phyloP scores from a whole-genome alignment of 2,113 vertebrate genomes.

The Vulpes vulpes region DNA sequence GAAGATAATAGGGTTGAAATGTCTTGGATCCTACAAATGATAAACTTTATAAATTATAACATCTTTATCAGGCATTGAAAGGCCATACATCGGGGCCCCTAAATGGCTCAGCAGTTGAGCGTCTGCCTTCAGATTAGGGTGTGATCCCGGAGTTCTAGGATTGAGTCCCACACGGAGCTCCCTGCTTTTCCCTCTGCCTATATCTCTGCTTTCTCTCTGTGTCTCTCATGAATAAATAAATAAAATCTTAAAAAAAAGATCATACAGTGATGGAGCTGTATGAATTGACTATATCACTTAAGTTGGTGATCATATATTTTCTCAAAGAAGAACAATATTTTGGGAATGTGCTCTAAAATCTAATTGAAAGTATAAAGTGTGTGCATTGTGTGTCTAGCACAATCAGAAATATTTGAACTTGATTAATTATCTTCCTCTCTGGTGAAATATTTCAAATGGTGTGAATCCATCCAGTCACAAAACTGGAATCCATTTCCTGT shows the following conservation, averaged over 20 bases:
- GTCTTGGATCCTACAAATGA: background rate
- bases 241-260: background rate
- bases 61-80: background rate
- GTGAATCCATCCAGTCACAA: background rate
- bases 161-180: too few species aligned
- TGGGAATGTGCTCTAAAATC: background rate
- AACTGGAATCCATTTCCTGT: background rate
- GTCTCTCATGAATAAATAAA: too few species aligned
- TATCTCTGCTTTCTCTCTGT: too few species aligned
- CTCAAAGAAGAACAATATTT: background rate
- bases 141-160: too few species aligned
- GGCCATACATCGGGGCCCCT: background rate
- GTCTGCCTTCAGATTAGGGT: too few species aligned
- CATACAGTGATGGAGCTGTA: background rate
- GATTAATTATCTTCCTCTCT: slow-evolving; percentile 20
- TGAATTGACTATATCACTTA: rapidly evolving
- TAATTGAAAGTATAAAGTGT: background rate
- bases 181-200: too few species aligned
- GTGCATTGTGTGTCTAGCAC: background rate
- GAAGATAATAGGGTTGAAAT: background rate
- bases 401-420: slow-evolving; percentile 8
- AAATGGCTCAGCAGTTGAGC: too few species aligned
- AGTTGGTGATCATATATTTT: background rate
- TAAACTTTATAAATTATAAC: background rate
- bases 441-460: slow-evolving; percentile 34